Evolutionary conservation across 2,113 vertebrate species (phyloP), one percentile per base, ranked within the genome.

Genomic region (Entelurus aequoreus): DNA sequence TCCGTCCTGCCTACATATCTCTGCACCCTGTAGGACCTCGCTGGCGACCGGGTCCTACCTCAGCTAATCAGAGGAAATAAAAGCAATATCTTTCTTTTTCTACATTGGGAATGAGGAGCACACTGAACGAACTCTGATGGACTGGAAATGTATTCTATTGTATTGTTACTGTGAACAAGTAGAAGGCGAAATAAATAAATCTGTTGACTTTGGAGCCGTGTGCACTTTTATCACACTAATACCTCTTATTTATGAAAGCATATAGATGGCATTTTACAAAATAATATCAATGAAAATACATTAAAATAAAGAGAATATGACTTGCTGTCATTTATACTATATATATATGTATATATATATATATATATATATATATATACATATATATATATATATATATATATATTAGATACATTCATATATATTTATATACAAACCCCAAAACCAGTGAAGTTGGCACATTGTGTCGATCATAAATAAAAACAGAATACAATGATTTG

Each of bases 121-220:
- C 84, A 86, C 83, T 82, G 87, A 85, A 76, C 72, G 80, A 81
- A 83, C 74, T 80, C 56, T 56, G 77, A 72, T 66, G 61, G 87
- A 87, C 90, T 82, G 79, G 82, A 80, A 85, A 90, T 93, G 93
- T 94, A 91, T 85, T 87, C 92, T 92, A 92, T 90, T 91, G 93
- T 94, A 91, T 90, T 87, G 92, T 93, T 92, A 93, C 95, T 95
- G 94, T 96, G 95, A 96, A 92, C 93, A 89, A 92, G 91, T 91
- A 92, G 90, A 92, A 28, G 28, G 90, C 94, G 93, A 93, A 94
- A 80, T 90, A 92, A 97, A 96, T 98, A 96, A 97, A 97, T 90
- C 92, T 92, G 92, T 95, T 94, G 92, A 89, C 90, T 92, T 90
- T 90, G 68, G 48, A 63, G 59, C 38, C 11, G 49, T 65, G 36